phyloP scores from a whole-genome alignment of 1,140 invertebrate genomes.

The Hormaphis cornu region DNA sequence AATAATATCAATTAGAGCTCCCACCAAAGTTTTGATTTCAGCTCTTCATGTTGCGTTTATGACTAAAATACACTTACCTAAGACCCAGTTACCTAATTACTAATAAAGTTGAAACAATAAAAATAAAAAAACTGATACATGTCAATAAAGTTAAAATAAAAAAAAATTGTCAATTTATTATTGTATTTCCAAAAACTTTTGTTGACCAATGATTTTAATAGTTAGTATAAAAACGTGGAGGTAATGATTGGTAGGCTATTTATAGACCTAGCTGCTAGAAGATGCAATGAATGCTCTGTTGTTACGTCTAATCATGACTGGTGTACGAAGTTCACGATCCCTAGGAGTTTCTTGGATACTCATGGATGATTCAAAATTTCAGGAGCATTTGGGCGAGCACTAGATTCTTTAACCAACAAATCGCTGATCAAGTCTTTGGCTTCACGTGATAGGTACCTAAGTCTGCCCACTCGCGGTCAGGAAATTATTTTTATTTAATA shows the following conservation, averaged over 20 bases:
- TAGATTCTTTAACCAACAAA: slow-evolving; percentile 75
- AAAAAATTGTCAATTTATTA: slow-evolving; percentile 26
- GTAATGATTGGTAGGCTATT: background rate
- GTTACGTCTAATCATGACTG: slow-evolving; percentile 77
- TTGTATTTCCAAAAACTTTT: slow-evolving; percentile 15
- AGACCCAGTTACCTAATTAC: too few relatives aligned
- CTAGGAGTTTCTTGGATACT: slow-evolving; percentile 53
- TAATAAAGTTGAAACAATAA: slow-evolving; percentile 20
- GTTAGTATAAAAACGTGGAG: slow-evolving; percentile 24
- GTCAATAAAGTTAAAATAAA: slow-evolving; percentile 25
- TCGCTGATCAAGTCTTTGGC: slow-evolving; percentile 89
- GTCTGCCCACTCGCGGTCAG: slow-evolving; percentile 76
- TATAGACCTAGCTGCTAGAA: slow-evolving; percentile 41
- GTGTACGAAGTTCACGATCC: slow-evolving; percentile 60
- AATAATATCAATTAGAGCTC: too few relatives aligned
- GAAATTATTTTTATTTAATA: too few relatives aligned
- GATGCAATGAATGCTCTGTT: slow-evolving; percentile 62
- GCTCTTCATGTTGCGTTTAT: too few relatives aligned
- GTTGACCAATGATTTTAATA: slow-evolving; percentile 15
- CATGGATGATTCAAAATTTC: slow-evolving; percentile 80
- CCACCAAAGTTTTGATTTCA: too few relatives aligned
- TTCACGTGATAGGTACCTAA: slow-evolving; percentile 80
- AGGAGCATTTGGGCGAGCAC: slow-evolving; percentile 71
- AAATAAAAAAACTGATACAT: background rate
- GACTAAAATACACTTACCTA: too few relatives aligned